Conservation (phyloP, 2,113 vertebrate genomes). For the Notothenia rossii region DNA sequence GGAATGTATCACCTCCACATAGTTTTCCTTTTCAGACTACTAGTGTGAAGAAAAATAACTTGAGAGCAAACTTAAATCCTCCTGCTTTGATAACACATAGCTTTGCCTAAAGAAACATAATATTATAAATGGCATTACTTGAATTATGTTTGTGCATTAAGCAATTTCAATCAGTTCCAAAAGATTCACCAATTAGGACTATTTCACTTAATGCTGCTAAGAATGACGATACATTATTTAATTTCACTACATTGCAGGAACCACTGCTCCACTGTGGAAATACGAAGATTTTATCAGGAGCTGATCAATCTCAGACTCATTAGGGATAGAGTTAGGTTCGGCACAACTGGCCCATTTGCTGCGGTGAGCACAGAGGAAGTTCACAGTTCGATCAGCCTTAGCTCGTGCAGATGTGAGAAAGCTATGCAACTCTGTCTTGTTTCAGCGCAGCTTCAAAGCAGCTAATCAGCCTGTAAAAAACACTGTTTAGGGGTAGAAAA, state of each 20-base stretch:
- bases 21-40: conserved; percentile 21
- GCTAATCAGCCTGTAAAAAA: conserved; percentile 41
- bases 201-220: conserved; percentile 32
- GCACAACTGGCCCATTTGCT: conserved; percentile 49
- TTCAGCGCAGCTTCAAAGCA: conserved; percentile 47
- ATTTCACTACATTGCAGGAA: conserved; percentile 30
- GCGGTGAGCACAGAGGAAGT: conserved; percentile 50
- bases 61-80: conserved; percentile 22
- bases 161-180: conserved; percentile 53
- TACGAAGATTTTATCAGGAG: conserved; percentile 52
- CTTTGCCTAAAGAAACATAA: conserved; percentile 38
- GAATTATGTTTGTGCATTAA: conserved; percentile 42
- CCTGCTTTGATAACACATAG: conserved; percentile 4
- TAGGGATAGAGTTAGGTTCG: conserved; percentile 35
- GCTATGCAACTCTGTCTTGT: conserved; percentile 30
- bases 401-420: conserved; percentile 38
- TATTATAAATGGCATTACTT: conserved; percentile 36
- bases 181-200: conserved; percentile 31
- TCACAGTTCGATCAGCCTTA: conserved; percentile 41
- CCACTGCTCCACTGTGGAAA: conserved; percentile 26
- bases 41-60: conserved; percentile 8
- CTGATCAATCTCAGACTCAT: conserved; percentile 56
- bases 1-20: conserved; percentile 27
- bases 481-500: conserved; percentile 12
- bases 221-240: conserved; percentile 31